Base-by-base conservation (phyloP, 30 jellyfish, hydroid and myxozoan genomes). In the Aurelia coerulea region DNA sequence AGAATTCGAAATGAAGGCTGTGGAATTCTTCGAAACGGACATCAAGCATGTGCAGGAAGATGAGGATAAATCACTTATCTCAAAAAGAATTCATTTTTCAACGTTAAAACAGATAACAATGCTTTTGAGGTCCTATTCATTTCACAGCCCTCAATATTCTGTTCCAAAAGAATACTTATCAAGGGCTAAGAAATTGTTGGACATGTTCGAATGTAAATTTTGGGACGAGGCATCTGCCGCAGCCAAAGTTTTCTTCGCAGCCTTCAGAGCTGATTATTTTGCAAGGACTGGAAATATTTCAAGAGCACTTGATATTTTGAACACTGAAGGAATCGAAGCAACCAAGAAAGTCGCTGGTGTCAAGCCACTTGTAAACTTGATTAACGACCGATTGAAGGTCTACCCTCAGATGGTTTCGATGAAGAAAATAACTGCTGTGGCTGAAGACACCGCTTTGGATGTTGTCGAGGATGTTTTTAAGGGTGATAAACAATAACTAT, bases 1-100 rank as follows among this genome's bases (percentile, higher is more conserved):
- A 11, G 70, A 60, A 23, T 60, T 60, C 35, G 70, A 60, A 60
- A 60, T 60, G 70, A 60, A 60, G 13, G 70, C 70, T 17, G 70
- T 60, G 35, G 35, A 60, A 23, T 60, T 17, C 70, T 60, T 60
- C 13, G 70, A 60, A 3, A 1, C 70, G 8, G 70, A 60, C 70
- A 60, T 60, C 35, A 60, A 60, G 35, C 70, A 60, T 23, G 35
- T 60, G 1, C 31, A n/a, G 31, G 35, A 60, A n/a, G 70, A 60
- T 60, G 70, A 60, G 70, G 70, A 60, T 23, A 60, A n/a, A 5
- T 60, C 70, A 23, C 70, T 60, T 39, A 60, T 60, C 35, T 60
- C 70, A 60, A 60, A 60, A 60, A 60, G 70, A 60, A 23, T 60
- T 60, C 70, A 60, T 17, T 60, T 60, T 13, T n/a, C 70, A 2